Base-by-base conservation (phyloP, 2,888 invertebrate genomes). In the Mesorhabditis spiculigera region DNA sequence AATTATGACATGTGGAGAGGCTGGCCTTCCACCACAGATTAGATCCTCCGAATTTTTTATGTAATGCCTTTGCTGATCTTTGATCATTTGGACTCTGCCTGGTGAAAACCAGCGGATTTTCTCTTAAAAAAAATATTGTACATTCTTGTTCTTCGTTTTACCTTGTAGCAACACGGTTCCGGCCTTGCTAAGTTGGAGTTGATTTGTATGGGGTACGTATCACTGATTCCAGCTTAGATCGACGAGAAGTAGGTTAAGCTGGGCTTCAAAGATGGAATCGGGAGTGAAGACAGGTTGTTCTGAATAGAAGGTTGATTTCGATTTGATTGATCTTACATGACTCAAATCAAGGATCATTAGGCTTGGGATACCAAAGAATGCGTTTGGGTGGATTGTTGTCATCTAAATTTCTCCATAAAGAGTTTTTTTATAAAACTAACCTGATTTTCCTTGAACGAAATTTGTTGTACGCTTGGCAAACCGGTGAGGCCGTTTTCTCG, bases 111-210 rank as follows among this genome's bases (percentile, higher is more conserved):
- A 86, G 75, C 4, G 86, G 86, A 65, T 86, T 86, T 68, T 86
- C 86, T 85, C 72, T 6, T 80, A 16, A 42, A n/a, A 69, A 70
- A 66, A 63, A 13, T 4, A 16, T 63, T 63, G 16, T 28, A 16
- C 4, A 13, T 63, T 63, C 10, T n/a, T n/a, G 63, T 63, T 63
- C 41, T 4, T n/a, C 16, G 41, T 63, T 43, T n/a, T 67, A 83
- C 85, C 85, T 76, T 86, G 82, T 10, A 86, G 74, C 43, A 86
- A 66, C 16, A 86, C 85, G 8, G 86, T 86, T 67, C 81, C 81
- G 5, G 83, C 80, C 41, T 86, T 69, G 58, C 82, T 72, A n/a
- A n/a, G 70, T 85, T 85, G 28, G 3, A 28, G 28, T n/a, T n/a
- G 86, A 84, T 16, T 78, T 74, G 69, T 85, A 86, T 5, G 86